A percentile compares a stretch with the other conserved stretches of the same genome.
Conservation (phyloP, 2,113 vertebrate genomes). For the Pitta sordida region DNA sequence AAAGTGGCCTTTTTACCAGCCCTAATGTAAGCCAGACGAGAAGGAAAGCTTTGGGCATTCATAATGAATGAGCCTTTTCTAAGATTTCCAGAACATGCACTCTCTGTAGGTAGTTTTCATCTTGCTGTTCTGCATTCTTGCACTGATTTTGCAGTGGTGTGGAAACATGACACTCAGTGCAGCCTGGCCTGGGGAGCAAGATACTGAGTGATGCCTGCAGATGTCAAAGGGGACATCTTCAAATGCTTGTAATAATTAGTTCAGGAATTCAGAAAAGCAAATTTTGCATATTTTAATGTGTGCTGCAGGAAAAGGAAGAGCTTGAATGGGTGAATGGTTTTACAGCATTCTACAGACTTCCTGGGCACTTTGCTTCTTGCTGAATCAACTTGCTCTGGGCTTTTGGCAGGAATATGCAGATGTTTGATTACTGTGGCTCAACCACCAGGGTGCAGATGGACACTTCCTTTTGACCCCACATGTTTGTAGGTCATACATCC, state of each 20-base stretch:
- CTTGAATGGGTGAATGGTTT: background rate
- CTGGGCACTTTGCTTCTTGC: background rate
- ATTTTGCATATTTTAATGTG: background rate
- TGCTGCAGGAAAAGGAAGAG: background rate
- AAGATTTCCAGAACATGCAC: background rate
- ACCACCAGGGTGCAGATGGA: background rate
- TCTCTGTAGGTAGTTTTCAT: background rate
- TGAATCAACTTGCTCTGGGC: background rate
- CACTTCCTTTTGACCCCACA: background rate
- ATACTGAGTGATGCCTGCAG: background rate
- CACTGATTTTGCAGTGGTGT: background rate
- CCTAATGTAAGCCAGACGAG: constrained; percentile 28
- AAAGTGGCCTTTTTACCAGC: constrained; percentile 46
- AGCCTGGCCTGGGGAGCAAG: background rate
- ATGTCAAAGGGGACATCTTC: background rate
- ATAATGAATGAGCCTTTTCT: constrained; percentile 58
- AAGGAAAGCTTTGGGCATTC: constrained; percentile 45
- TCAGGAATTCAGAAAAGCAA: background rate
- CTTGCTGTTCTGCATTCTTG: constrained; percentile 3
- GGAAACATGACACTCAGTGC: background rate
- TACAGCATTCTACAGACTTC: background rate
- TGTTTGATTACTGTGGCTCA: background rate
- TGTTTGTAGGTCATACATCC: background rate
- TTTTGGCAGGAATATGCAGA: background rate
- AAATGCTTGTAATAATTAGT: background rate